Conservation (phyloP, 2,888 invertebrate genomes). For the Parnassius apollo region DNA sequence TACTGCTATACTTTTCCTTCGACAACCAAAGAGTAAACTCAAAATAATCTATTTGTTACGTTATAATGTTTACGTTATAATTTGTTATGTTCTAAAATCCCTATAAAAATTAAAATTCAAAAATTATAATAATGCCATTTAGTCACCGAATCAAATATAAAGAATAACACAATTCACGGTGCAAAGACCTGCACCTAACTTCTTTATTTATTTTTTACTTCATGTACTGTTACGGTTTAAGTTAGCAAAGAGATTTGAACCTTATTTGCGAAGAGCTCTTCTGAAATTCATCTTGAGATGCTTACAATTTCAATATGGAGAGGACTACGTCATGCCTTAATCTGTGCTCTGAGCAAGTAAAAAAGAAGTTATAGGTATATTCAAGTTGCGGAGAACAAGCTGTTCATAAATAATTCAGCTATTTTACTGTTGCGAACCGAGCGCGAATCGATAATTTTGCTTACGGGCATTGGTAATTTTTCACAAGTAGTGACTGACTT, state of each 20-base stretch:
- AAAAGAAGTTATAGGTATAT: conserved; percentile 16
- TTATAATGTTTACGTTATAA: too few species aligned
- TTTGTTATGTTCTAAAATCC: too few species aligned
- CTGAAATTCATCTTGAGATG: conserved; percentile 6
- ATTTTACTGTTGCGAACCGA: not conserved
- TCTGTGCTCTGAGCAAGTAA: conserved; percentile 22
- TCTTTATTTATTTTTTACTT: conserved; percentile 22
- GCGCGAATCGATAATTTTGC: conserved; percentile 8
- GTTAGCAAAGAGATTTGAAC: conserved; percentile 21
- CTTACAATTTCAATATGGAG: conserved; percentile 14
- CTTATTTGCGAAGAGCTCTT: conserved; percentile 13
- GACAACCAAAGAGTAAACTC: too few species aligned
- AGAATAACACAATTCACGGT: conserved; percentile 23
- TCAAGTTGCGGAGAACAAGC: conserved; percentile 15
- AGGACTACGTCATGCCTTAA: conserved; percentile 26
- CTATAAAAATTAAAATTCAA: not conserved
- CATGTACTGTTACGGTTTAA: conserved; percentile 23
- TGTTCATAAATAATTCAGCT: conserved; percentile 14
- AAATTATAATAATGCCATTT: conserved; percentile 7
- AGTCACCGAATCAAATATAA: conserved; percentile 12
- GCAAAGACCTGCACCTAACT: conserved; percentile 19
- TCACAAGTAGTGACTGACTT: not conserved
- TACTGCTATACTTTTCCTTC: too few species aligned
- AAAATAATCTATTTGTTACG: too few species aligned
- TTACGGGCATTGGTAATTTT: conserved; percentile 9